A percentile compares a stretch with the other conserved stretches of the same genome.
phyloP scores from a whole-genome alignment of 1,140 invertebrate species.

The Apis cerana region DNA sequence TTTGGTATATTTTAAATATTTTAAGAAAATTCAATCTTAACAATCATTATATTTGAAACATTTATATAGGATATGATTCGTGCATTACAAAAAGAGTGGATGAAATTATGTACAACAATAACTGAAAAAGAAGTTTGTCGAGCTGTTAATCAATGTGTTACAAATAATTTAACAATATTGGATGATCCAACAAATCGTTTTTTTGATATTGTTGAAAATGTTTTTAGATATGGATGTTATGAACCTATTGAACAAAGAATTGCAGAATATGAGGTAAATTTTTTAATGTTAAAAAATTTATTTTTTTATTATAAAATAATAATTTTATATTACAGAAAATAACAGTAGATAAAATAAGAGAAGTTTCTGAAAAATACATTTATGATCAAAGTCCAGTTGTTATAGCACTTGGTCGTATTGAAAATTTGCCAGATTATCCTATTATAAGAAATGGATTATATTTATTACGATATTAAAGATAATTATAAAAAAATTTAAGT shows the following conservation, averaged over 20 bases:
- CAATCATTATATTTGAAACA: conserved; percentile 3
- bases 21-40: background rate
- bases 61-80: conserved; percentile 70
- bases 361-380: conserved; percentile 61
- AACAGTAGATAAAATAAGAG: conserved; percentile 44
- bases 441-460: conserved; percentile 59
- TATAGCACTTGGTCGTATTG: conserved; percentile 58
- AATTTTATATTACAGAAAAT: conserved; percentile 53
- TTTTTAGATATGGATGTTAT: conserved; percentile 59
- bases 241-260: conserved; percentile 57
- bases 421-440: conserved; percentile 65
- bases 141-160: conserved; percentile 75
- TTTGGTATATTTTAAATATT: conserved; percentile 50
- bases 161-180: conserved; percentile 61
- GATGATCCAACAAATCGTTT: conserved; percentile 60
- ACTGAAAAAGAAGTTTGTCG: conserved; percentile 75
- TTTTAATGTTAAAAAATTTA: background rate
- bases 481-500: background rate
- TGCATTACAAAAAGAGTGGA: conserved; percentile 74
- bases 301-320: background rate
- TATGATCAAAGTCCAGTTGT: conserved; percentile 68
- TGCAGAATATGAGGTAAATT: conserved; percentile 56
- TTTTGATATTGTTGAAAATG: conserved; percentile 55
- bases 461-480: conserved; percentile 51
- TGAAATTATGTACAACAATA: conserved; percentile 73